phyloP scores from a whole-genome alignment of 2,888 invertebrate species.

The Clistopyga incitator region DNA sequence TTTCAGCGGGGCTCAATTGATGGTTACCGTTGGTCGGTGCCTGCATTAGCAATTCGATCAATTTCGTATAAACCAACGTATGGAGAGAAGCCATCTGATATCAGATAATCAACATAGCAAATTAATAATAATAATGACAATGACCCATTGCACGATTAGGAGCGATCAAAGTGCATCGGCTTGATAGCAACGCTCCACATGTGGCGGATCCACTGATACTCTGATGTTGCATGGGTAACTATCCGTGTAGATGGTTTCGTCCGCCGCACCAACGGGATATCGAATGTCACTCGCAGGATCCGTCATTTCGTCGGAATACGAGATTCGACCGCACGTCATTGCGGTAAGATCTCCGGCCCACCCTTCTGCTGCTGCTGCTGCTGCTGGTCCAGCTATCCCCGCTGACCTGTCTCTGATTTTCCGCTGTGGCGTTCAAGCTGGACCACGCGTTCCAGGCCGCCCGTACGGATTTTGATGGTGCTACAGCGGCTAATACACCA shows the following conservation, averaged over 20 bases:
- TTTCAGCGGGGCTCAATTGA: conserved; percentile 18
- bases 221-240: conserved; percentile 28
- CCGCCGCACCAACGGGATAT: conserved; percentile 82
- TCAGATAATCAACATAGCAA: conserved; percentile 33
- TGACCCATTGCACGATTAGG: conserved; percentile 48
- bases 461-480: conserved; percentile 62
- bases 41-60: conserved; percentile 32
- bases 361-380: conserved; percentile 62
- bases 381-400: conserved; percentile 64
- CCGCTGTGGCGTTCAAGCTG: conserved; percentile 78
- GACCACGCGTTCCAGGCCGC: conserved; percentile 54
- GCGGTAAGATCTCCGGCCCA: conserved; percentile 82
- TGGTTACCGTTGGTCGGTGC: not conserved
- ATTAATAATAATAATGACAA: conserved; percentile 51
- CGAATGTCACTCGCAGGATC: conserved; percentile 84
- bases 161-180: conserved; percentile 56
- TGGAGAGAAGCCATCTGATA: conserved; percentile 3
- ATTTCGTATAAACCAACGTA: conserved; percentile 2
- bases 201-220: not conserved
- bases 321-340: conserved; percentile 84
- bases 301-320: conserved; percentile 82
- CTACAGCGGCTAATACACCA: conserved; percentile 54
- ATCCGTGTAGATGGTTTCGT: conserved; percentile 72
- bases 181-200: conserved; percentile 32
- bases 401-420: conserved; percentile 80